Evolutionary conservation across 1,140 invertebrate genomes (phyloP), one percentile per base, ranked within the genome.

Genomic region (Lutraria rhynchaena): DNA sequence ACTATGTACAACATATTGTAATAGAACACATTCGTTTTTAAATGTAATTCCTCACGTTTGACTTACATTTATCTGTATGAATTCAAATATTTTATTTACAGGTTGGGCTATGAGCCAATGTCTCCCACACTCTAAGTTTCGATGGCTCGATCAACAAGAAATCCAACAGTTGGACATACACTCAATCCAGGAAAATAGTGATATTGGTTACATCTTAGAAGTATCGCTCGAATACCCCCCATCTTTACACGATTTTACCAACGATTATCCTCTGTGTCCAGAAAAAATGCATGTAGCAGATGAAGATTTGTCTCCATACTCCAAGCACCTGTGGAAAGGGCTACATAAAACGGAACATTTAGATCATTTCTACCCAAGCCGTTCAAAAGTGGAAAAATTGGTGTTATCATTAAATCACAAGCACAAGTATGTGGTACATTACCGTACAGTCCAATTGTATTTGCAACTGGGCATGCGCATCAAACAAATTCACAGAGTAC

Each of bases 131-230:
- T n/a, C n/a, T n/a, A n/a, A n/a, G n/a, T n/a, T n/a, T n/a, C n/a
- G n/a, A n/a, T n/a, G n/a, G n/a, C n/a, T n/a, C n/a, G n/a, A n/a
- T n/a, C n/a, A n/a, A n/a, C n/a, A n/a, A n/a, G n/a, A n/a, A n/a
- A n/a, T n/a, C n/a, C n/a, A n/a, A n/a, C 15, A 91, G 86, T 88
- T 92, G 87, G 88, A 91, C 82, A 83, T 83, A 51, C 53, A 82
- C 55, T 85, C 82, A 77, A 85, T 91, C 24, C 31, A 85, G 11
- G 82, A 92, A 78, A 87, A 92, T 88, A 85, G 88, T 73, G 29
- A 87, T 35, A 78, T 81, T 55, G 93, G 94, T 13, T 94, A 92
- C 81, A 93, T 94, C 73, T 86, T 95, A 31, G 93, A 95, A 58
- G 82, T 90, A 11, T 85, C 90, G 82, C 31, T 92, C 17, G 53